A percentile compares a stretch with the other conserved stretches of the same genome.
phyloP scores from a whole-genome alignment of 2,888 invertebrate genomes.

The Drosophila ustulata region DNA sequence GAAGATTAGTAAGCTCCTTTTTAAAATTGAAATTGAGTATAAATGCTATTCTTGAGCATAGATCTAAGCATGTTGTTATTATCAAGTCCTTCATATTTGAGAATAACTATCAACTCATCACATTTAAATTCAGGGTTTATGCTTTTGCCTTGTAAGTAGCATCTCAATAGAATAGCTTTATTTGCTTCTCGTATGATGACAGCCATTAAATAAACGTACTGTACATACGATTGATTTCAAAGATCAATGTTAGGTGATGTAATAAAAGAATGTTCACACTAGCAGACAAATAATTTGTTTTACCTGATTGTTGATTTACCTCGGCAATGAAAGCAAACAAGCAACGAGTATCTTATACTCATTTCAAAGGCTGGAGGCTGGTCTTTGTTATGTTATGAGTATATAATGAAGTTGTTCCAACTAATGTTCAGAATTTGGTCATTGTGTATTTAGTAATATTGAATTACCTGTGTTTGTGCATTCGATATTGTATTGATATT shows the following conservation, averaged over 20 bases:
- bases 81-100: background rate
- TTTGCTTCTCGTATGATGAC: conserved; percentile 25
- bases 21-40: no score
- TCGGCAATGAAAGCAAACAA: conserved; percentile 11
- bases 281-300: conserved; percentile 26
- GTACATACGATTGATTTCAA: conserved; percentile 41
- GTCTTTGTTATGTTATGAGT: background rate
- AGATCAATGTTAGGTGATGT: conserved; percentile 63
- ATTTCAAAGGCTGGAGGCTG: background rate
- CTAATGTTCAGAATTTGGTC: conserved; percentile 8
- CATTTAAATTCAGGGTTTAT: conserved; percentile 35
- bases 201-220: conserved; percentile 11
- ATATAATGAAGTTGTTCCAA: conserved; percentile 8
- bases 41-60: background rate
- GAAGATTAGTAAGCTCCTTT: no score
- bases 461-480: conserved; percentile 6
- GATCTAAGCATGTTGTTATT: no score
- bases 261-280: conserved; percentile 36
- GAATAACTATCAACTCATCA: conserved; percentile 9
- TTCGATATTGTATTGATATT: conserved; percentile 23
- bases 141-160: conserved; percentile 15
- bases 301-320: conserved; percentile 26
- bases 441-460: background rate
- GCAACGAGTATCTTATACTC: conserved; percentile 1
- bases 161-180: conserved; percentile 8